Percentiles rank a stretch among this genome's conserved stretches.
phyloP scores from a whole-genome alignment of 2,797 vertebrate genomes.

The Enoplosus armatus region DNA sequence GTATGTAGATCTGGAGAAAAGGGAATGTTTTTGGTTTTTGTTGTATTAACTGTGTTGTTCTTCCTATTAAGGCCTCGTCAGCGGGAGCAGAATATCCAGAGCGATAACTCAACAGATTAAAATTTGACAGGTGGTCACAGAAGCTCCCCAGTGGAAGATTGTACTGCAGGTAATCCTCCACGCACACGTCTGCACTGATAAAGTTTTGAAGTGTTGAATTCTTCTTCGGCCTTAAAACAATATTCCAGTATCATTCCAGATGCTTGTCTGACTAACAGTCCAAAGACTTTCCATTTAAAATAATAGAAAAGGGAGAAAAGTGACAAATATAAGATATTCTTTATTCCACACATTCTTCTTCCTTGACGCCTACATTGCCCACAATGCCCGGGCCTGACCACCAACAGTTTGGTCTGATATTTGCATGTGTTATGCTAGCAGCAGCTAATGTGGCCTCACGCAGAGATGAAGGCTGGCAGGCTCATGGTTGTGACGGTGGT shows the following conservation, averaged over 20 bases:
- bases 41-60: neutral
- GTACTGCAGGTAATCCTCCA: slow-evolving; percentile 11
- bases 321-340: neutral
- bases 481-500: neutral
- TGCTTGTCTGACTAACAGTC: neutral
- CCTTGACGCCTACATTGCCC: neutral
- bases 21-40: slow-evolving; percentile 13
- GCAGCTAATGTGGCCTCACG: neutral
- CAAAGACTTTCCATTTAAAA: neutral
- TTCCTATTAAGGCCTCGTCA: neutral
- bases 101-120: slow-evolving; percentile 10
- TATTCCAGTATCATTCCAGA: neutral
- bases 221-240: neutral
- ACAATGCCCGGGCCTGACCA: too few relatives aligned
- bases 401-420: too few relatives aligned
- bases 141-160: slow-evolving; percentile 6
- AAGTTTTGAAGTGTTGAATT: neutral
- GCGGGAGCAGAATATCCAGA: neutral
- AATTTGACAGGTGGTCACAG: neutral
- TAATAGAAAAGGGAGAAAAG: neutral
- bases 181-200: slow-evolving; percentile 1
- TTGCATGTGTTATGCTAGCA: neutral
- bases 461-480: neutral
- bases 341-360: too few relatives aligned
- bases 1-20: neutral